Percentiles rank a stretch among this genome's conserved stretches.
Evolutionary conservation across 2,113 vertebrate species (phyloP).

Genomic region (Oryctolagus cuniculus): mOryCun1.1 NC_091445.1:17851501-17852000

Average conservation of each 20-base stretch:
- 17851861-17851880: neutral
- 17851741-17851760: neutral
- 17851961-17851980: neutral
- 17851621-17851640: neutral
- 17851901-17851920: neutral
- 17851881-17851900: neutral
- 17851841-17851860: neutral
- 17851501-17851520: neutral
- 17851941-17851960: neutral
- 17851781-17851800: neutral
- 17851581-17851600: neutral
- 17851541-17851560: conserved; percentile 29
- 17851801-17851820: neutral
- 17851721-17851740: neutral
- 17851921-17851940: neutral
- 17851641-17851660: neutral
- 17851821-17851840: neutral
- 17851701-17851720: accelerated
- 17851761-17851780: neutral
- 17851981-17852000: neutral
- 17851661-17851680: neutral
- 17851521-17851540: conserved; percentile 14
- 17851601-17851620: neutral
- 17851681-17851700: neutral
- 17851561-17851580: neutral